Conservation (phyloP, 2,797 vertebrate species). For the Natrix natrix region DNA sequence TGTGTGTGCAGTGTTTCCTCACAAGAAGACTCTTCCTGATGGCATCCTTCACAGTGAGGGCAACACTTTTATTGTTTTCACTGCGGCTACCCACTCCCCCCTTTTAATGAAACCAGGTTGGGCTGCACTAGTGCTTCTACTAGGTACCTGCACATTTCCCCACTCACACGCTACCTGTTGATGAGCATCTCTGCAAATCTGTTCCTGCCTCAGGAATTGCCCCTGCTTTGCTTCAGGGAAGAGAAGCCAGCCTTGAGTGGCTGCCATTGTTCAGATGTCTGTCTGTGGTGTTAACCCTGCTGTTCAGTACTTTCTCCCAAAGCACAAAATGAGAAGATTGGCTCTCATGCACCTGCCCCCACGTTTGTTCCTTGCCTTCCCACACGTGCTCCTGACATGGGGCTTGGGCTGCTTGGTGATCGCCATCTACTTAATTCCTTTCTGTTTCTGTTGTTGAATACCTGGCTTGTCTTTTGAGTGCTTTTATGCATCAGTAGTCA, state of each 20-base stretch:
- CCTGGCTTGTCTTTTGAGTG: not conserved
- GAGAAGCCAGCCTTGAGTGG: no score
- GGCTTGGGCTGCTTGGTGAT: not conserved
- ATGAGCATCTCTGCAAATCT: not conserved
- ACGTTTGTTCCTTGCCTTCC: not conserved
- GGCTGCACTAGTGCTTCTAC: not conserved
- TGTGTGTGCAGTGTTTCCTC: not conserved
- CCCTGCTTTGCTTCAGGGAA: not conserved
- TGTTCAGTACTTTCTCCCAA: not conserved
- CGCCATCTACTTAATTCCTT: not conserved
- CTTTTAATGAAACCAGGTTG: not conserved
- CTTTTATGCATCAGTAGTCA: not conserved
- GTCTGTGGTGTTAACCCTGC: not conserved
- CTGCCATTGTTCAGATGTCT: not conserved
- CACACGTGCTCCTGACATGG: fast-evolving
- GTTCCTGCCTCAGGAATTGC: not conserved
- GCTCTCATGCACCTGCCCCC: not conserved
- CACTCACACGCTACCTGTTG: not conserved
- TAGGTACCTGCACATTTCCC: not conserved
- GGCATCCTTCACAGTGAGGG: not conserved
- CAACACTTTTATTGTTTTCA: not conserved
- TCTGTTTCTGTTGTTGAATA: not conserved
- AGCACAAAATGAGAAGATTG: not conserved
- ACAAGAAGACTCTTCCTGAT: not conserved
- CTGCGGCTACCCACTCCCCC: not conserved